Evolutionary conservation across 2,797 vertebrate species (phyloP), one percentile per base, ranked within the genome.

Genomic region (Salmo trutta): DNA sequence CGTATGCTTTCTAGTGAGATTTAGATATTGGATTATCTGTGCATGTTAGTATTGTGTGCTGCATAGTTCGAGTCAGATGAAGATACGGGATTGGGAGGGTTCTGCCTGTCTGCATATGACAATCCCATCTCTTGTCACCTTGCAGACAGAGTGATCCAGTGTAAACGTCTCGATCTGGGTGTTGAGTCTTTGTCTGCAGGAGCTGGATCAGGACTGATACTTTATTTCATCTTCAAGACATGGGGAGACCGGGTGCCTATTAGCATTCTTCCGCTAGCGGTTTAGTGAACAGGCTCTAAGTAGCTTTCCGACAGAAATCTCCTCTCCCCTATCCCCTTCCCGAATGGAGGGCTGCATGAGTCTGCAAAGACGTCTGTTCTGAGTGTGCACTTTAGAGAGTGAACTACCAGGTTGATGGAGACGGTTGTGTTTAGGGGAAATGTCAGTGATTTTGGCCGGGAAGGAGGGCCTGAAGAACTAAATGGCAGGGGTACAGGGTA

Each of bases 161-260:
- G 10, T 10, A 19, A 70, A 47, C 31, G 5, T 17, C 36, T 70
- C 33, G 15, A 21, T 70, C 68, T 41, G 68, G 33, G 4, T 68
- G 16, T 68, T 8, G 29, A 74, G 73, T 33, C 17, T 71, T 75
- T 74, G 74, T 77, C 70, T 76, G 77, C 76, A 75, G 80, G 51
- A 73, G 74, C 76, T 17, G 82, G 78, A 82, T 83, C 78, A 77
- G 72, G 52, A 47, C 7, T 8, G 24, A 79, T 78, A 77, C 54
- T 77, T 77, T 33, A 79, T 85, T 81, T 84, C 76, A 87, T 87
- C 82, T 84, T 6, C 1, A 7, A 77, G 59, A 59, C 56, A 59
- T 59, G 56, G 56, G 71, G 54, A 71, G 78, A 84, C 77, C 65
- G 71, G 79, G 74, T 53, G 79, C 74, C 54, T 64, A 80, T 86